A percentile compares a stretch with the other conserved stretches of the same genome.
These are phyloP conservation scores for Echiichthys vipera DNA, from an alignment of 2,797 vertebrate species.

Conservation along the genomic window DNA sequence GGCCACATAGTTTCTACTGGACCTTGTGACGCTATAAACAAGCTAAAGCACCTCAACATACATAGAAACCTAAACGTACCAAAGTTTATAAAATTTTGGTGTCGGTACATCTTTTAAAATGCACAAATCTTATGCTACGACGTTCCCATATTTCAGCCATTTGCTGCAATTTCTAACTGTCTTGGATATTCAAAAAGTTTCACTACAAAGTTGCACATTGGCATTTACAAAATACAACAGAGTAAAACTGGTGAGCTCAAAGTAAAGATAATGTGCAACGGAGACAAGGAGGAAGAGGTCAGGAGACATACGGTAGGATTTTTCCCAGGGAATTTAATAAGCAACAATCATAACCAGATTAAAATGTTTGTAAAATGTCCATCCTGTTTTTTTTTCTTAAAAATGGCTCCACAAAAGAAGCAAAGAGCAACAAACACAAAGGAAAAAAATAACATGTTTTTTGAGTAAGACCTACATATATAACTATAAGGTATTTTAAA, in stretches of 20 bases:
- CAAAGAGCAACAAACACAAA: constrained; percentile 87
- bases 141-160: constrained; percentile 29
- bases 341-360: constrained; percentile 84
- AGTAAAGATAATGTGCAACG: constrained; percentile 33
- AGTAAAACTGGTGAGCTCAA: constrained; percentile 47
- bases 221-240: constrained; percentile 62
- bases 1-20: constrained; percentile 25
- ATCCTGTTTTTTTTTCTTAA: constrained; percentile 81
- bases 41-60: constrained; percentile 49
- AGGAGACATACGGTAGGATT: constrained; percentile 74
- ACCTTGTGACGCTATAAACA: constrained; percentile 21
- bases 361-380: constrained; percentile 86
- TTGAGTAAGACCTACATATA: constrained; percentile 87
- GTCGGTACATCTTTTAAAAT: constrained; percentile 32
- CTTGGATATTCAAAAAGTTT: constrained; percentile 44
- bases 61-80: constrained; percentile 46
- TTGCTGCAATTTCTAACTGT: constrained; percentile 14
- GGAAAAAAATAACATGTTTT: constrained; percentile 70
- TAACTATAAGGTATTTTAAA: constrained; percentile 86
- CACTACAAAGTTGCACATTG: constrained; percentile 30
- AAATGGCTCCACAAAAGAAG: constrained; percentile 86
- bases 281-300: constrained; percentile 83
- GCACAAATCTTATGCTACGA: constrained; percentile 9
- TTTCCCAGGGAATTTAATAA: constrained; percentile 87
- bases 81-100: constrained; percentile 59